Conservation (phyloP, 2,888 invertebrate genomes). For the Harpalus rubripes region DNA sequence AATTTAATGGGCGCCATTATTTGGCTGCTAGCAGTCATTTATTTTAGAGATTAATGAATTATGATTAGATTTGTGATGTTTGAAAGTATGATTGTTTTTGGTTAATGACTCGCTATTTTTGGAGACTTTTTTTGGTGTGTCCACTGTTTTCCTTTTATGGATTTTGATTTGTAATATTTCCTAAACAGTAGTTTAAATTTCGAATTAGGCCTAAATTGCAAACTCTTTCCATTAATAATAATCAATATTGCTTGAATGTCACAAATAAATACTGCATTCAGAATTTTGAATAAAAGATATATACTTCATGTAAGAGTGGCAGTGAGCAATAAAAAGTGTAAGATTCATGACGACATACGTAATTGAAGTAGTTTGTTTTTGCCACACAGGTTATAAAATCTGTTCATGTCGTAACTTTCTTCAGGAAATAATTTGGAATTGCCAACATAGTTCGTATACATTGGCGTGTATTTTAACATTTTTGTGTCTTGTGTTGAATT, state of each 20-base stretch:
- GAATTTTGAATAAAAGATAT: no score
- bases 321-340: no score
- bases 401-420: no score
- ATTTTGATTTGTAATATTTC: conserved; percentile 9
- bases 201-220: not conserved
- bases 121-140: conserved; percentile 33
- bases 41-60: conserved; percentile 56
- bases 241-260: not conserved
- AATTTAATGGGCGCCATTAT: conserved; percentile 38
- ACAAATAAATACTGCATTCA: no score
- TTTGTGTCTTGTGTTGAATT: no score
- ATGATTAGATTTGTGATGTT: conserved; percentile 44
- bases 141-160: conserved; percentile 28
- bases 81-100: conserved; percentile 54
- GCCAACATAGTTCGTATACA: no score
- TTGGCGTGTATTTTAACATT: no score
- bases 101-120: conserved; percentile 32
- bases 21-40: conserved; percentile 29
- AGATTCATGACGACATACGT: no score
- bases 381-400: no score
- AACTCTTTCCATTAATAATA: not conserved
- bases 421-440: no score
- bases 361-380: no score
- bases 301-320: no score
- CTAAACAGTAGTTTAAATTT: not conserved